Conservation (phyloP, 2,888 invertebrate genomes). For the Drosophila subsilvestris region DNA sequence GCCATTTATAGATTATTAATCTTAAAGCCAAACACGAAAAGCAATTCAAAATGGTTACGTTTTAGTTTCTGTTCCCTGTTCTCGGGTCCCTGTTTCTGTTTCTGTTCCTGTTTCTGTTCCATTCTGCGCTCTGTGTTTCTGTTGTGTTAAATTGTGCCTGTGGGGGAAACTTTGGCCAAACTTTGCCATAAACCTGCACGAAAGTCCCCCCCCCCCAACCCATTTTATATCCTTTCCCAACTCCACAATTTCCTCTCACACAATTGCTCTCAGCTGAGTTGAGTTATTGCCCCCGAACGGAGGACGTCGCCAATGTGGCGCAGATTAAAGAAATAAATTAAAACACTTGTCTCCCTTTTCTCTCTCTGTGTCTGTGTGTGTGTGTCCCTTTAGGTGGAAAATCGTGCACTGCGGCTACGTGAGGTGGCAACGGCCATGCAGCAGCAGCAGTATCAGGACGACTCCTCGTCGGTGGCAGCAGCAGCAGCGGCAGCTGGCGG, state of each 20-base stretch:
- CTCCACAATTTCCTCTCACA: not conserved
- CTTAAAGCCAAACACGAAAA: constrained; percentile 55
- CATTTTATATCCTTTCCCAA: not conserved
- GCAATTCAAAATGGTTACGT: constrained; percentile 25
- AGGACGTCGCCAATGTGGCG: constrained; percentile 67
- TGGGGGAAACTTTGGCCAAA: constrained; percentile 31
- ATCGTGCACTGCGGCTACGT: constrained; percentile 90
- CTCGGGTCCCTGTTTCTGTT: no score
- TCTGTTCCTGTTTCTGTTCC: no score
- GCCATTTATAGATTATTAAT: constrained; percentile 62
- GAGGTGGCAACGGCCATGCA: constrained; percentile 84
- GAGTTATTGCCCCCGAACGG: constrained; percentile 65
- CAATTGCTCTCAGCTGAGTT: constrained; percentile 56
- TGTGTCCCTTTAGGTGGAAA: constrained; percentile 88
- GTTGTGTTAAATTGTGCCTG: constrained; percentile 37
- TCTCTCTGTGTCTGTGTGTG: constrained; percentile 31
- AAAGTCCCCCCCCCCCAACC: constrained; percentile 2
- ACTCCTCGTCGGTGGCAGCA: constrained; percentile 71
- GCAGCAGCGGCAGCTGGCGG: constrained; percentile 12
- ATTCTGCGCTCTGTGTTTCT: not conserved
- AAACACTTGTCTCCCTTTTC: constrained; percentile 48
- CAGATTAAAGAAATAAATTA: constrained; percentile 78
- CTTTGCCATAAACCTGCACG: constrained; percentile 42
- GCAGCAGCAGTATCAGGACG: constrained; percentile 84
- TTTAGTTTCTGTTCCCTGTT: not conserved